Evolutionary conservation across 2,888 invertebrate species (phyloP).

Genomic region (Trissonchulus latispiculum): DNA sequence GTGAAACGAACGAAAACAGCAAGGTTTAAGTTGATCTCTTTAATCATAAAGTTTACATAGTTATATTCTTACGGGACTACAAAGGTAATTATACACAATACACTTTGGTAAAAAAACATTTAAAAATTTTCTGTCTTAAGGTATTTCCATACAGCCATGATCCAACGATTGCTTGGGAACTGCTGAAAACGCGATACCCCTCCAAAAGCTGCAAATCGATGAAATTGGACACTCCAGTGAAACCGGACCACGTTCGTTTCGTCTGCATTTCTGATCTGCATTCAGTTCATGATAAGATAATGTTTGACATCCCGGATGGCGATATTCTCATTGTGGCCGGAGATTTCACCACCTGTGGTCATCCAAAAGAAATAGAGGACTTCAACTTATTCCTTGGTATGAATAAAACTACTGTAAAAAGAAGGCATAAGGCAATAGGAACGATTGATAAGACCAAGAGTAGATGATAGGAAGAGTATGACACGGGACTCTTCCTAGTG

Average conservation of each 20-base stretch:
- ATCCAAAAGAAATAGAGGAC: conserved; percentile 60
- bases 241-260: conserved; percentile 52
- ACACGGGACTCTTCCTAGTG: too few relatives aligned
- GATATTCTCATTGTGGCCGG: conserved; percentile 75
- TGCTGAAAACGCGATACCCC: conserved; percentile 57
- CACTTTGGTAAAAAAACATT: not conserved
- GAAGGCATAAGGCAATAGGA: too few relatives aligned
- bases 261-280: conserved; percentile 81
- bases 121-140: conserved; percentile 20
- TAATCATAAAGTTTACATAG: too few relatives aligned
- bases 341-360: conserved; percentile 69
- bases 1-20: too few relatives aligned
- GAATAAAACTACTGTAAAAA: too few relatives aligned
- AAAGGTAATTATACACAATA: too few relatives aligned
- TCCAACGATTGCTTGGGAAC: conserved; percentile 63
- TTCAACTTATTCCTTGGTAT: conserved; percentile 68
- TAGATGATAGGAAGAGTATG: too few relatives aligned
- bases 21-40: too few relatives aligned
- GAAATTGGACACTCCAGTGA: conserved; percentile 35
- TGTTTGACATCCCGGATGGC: conserved; percentile 62
- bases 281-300: conserved; percentile 51
- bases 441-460: too few relatives aligned
- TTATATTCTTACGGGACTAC: too few relatives aligned
- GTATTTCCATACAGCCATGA: conserved; percentile 50
- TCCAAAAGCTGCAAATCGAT: conserved; percentile 46